Base-by-base conservation (phyloP, 2,113 vertebrate genomes). In the Beaufortia kweichowensis region DNA sequence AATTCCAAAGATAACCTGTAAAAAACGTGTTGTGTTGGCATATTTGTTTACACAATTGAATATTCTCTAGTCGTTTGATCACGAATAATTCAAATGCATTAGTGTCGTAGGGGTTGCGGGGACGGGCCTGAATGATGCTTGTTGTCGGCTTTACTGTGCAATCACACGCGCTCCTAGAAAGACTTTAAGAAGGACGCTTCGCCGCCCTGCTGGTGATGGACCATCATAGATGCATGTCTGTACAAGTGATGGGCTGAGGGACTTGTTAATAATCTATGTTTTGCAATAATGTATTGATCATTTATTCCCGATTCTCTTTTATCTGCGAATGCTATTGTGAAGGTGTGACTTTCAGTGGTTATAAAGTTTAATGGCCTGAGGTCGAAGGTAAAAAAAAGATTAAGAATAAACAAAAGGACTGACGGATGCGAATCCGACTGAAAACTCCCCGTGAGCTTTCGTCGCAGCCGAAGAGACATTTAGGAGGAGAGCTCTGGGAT, bases 261-360 rank as follows among this genome's bases (percentile, higher is more conserved):
- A 91, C 88, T 90, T 91, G 89, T 91, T 91, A 90, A 91, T 91
- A 91, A 91, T 91, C 84, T 91, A 90, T 89, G 90, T 92, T 91
- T 90, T 88, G 92, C 92, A 92, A 93, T 93, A 93, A 92, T 87
- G 87, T 90, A 90, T 90, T 79, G 84, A 90, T 89, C 82, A 87
- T 91, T 91, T 84, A 86, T 86, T 83, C 85, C 89, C 80, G 84
- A 83, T 69, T 85, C 77, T 81, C 69, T 61, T 82, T 85, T 82
- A 88, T 86, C 85, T 85, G 85, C 87, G 81, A 86, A 87, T 87
- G 89, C 86, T 92, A 82, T 91, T 86, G 90, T 92, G 89, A 92
- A 87, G 83, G 90, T 87, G 84, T 87, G 87, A 90, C 84, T 88
- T 88, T 88, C 86, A 88, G 84, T 88, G 88, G 88, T 87, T 84